phyloP scores from a whole-genome alignment of 2,888 invertebrate species.

The Lithophane semibrunnea region DNA sequence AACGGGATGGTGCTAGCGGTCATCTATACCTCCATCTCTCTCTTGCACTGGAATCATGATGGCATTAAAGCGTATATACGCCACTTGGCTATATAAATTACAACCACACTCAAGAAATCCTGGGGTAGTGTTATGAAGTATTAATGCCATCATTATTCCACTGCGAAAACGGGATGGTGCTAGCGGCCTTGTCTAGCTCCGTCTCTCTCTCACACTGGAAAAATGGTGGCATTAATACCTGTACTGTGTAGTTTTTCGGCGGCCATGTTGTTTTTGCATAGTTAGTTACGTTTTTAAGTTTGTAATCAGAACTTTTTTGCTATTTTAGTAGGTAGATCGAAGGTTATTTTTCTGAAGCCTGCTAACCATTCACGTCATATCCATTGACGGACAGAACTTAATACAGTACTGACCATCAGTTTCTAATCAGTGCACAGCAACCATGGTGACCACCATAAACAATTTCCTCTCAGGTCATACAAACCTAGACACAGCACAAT shows the following conservation, averaged over 20 bases:
- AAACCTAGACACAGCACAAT: conserved; percentile 14
- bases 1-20: too few species aligned
- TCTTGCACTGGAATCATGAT: too few species aligned
- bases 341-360: too few species aligned
- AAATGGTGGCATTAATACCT: too few species aligned
- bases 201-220: too few species aligned
- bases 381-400: not conserved
- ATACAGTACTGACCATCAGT: not conserved
- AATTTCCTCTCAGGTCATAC: not conserved
- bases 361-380: not conserved
- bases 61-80: too few species aligned
- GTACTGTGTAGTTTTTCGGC: not conserved
- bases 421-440: not conserved
- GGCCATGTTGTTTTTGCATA: not conserved
- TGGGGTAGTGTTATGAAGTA: too few species aligned
- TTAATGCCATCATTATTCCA: too few species aligned
- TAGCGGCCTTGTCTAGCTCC: too few species aligned
- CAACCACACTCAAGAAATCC: not conserved
- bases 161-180: too few species aligned
- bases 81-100: not conserved
- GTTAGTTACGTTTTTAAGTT: not conserved
- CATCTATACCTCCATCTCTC: too few species aligned
- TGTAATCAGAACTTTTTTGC: not conserved
- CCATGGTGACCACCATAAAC: not conserved
- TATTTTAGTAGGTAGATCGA: not conserved